These are phyloP conservation scores for Halcyon leucocephala DNA, from an alignment of 2,797 vertebrate genomes.

Conservation along the genomic window DNA sequence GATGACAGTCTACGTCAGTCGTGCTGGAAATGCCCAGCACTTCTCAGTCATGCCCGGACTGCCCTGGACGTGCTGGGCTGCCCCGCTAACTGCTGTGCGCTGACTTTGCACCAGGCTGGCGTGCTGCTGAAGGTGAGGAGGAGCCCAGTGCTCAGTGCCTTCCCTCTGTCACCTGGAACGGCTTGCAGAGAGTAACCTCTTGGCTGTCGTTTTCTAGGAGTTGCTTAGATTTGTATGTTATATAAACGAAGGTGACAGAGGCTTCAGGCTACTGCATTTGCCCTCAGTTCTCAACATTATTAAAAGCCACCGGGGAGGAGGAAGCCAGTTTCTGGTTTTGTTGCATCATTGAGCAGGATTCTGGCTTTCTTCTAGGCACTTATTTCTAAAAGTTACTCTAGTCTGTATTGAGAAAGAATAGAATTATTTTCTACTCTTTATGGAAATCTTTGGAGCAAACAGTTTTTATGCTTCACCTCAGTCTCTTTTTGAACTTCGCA, in stretches of 20 bases:
- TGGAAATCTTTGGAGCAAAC: neutral
- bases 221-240: neutral
- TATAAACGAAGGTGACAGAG: neutral
- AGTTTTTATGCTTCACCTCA: neutral
- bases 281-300: neutral
- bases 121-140: rapidly evolving
- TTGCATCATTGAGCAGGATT: neutral
- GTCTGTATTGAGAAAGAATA: neutral
- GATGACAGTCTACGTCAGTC: neutral
- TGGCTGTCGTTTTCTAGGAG: neutral
- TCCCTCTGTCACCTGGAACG: neutral
- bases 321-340: neutral
- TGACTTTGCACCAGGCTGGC: neutral
- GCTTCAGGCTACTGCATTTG: neutral
- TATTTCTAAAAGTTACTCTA: neutral
- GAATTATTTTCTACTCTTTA: neutral
- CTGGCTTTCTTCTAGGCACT: neutral
- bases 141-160: neutral
- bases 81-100: neutral
- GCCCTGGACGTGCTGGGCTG: neutral
- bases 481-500: neutral
- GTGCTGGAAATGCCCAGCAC: neutral
- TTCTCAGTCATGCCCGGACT: neutral
- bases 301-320: neutral
- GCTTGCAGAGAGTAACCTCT: neutral